These are phyloP conservation scores for Trinectes maculatus DNA, from an alignment of 2,113 vertebrate genomes.

Conservation along the genomic window DNA sequence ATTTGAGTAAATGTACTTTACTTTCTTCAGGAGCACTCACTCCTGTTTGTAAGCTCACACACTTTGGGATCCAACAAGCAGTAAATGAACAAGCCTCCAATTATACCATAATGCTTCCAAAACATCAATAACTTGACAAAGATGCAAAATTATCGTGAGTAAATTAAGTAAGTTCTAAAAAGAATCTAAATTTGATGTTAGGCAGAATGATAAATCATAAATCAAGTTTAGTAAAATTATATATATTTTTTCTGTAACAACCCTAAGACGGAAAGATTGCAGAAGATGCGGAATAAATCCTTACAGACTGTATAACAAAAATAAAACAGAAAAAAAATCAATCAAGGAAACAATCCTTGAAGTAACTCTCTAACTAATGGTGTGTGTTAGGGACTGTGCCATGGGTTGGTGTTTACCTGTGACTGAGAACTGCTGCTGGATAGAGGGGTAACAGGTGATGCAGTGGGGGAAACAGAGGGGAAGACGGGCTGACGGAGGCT, in stretches of 20 bases:
- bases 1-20: no score
- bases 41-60: no score
- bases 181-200: slow-evolving; percentile 19
- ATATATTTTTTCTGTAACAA: slow-evolving; percentile 42
- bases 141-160: no score
- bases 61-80: no score
- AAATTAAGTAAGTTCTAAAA: no score
- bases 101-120: no score
- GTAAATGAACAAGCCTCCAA: no score
- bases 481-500: slow-evolving; percentile 84
- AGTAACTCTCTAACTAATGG: slow-evolving; percentile 10
- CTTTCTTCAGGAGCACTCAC: no score
- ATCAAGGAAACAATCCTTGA: not conserved
- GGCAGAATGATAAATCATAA: slow-evolving; percentile 35
- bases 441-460: slow-evolving; percentile 77
- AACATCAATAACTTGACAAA: no score
- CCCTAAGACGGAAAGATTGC: slow-evolving; percentile 13
- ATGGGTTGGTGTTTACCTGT: slow-evolving; percentile 85
- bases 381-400: slow-evolving; percentile 48
- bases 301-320: not conserved
- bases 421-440: slow-evolving; percentile 82
- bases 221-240: slow-evolving; percentile 60
- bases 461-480: slow-evolving; percentile 81
- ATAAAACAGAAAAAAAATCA: not conserved
- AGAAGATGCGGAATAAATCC: not conserved